Evolutionary conservation across 1,140 invertebrate species (phyloP), one percentile per base, ranked within the genome.

Genomic region (Drosophila tropicalis): DNA sequence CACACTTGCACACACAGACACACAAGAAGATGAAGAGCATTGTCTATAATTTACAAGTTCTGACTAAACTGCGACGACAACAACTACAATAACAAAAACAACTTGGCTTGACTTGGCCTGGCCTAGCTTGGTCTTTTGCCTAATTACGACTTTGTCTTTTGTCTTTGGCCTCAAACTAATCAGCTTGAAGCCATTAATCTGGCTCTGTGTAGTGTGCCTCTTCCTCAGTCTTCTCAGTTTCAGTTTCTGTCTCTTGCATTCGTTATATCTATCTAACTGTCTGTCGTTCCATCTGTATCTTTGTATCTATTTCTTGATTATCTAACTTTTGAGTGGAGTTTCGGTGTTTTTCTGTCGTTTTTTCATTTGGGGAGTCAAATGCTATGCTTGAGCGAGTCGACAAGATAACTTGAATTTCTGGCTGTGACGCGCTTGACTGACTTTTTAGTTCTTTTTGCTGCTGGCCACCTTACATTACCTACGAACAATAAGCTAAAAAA

Each of bases 181-280:
- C 84, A 87, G 84, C 80, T 87, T 67, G 73, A 57, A 78, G 84
- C 84, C 84, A 89, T 87, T 89, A 87, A 87, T 87, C 84, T 84
- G 84, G 54, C 80, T 68, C 67, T 66, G 72, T 39, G 36, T 39
- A 39, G 80, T 72, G 70, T 71, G 79, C 60, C 36, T 13, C 39
- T 22, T 17, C 44, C 44, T 47, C 44, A 47, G 44, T 47, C 9
- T 12, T 39, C 44, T 47, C 44, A 47, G 17, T 47, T 13, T 47
- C 9, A 39, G 44, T 22, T 13, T 44, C 15, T 39, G 29, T 71
- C 47, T 65, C 62, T 66, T 36, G 58, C 55, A 61, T 13, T 70
- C 17, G 51, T 51, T 61, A 17, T 44, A 44, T 47, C 44, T 47
- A 47, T 47, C 44, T 47, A 47, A 47, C n/a, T 47, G 44, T 47